Conservation (phyloP, 2,797 vertebrate genomes). For the Notoglanidium macrostoma region DNA sequence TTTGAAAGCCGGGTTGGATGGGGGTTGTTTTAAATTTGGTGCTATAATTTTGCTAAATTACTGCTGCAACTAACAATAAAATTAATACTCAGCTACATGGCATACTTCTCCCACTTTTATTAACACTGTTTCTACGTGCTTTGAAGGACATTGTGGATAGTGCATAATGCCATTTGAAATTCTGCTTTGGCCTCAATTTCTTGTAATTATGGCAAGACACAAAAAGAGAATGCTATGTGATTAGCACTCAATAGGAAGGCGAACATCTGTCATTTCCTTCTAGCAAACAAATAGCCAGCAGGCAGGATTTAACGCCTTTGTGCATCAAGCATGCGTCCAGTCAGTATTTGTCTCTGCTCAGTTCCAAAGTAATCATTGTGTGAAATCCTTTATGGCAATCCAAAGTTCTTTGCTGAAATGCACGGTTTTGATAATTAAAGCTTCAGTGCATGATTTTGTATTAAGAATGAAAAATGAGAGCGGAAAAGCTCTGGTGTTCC, state of each 20-base stretch:
- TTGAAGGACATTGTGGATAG: neutral
- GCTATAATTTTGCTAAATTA: neutral
- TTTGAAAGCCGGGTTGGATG: neutral
- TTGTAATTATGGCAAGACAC: neutral
- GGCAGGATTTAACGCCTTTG: slow-evolving; percentile 27
- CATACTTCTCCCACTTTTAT: neutral
- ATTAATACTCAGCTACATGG: neutral
- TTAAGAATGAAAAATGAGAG: slow-evolving; percentile 73
- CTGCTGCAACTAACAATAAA: neutral
- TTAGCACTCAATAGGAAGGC: slow-evolving; percentile 10
- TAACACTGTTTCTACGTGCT: neutral
- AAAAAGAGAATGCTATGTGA: neutral
- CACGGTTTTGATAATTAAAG: neutral
- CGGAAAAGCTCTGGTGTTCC: slow-evolving; percentile 41
- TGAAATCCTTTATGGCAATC: slow-evolving; percentile 22
- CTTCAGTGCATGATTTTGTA: slow-evolving; percentile 58
- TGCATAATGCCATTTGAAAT: neutral
- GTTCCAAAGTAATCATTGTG: slow-evolving; percentile 17
- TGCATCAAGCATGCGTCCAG: neutral
- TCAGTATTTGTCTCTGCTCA: neutral
- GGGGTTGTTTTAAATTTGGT: neutral
- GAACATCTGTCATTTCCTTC: slow-evolving; percentile 25
- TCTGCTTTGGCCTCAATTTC: neutral
- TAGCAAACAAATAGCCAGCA: slow-evolving; percentile 33
- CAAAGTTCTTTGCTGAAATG: neutral